phyloP scores from a whole-genome alignment of 1,140 invertebrate genomes.

The Drosophila setifemur region DNA sequence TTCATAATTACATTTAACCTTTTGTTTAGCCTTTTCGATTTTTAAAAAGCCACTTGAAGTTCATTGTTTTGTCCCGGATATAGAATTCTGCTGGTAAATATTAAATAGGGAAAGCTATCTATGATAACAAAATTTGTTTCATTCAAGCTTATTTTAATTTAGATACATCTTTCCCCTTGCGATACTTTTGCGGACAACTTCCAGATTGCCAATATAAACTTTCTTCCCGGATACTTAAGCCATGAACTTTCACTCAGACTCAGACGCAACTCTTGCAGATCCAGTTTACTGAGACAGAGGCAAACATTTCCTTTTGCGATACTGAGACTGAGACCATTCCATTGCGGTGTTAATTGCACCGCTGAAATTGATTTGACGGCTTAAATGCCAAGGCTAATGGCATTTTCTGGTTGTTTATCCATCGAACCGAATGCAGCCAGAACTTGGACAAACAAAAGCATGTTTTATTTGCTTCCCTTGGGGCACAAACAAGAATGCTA shows the following conservation, averaged over 20 bases:
- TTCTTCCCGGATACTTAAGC: conserved; percentile 31
- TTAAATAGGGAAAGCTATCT: too few species aligned
- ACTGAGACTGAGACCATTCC: conserved; percentile 2
- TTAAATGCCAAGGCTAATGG: conserved; percentile 37
- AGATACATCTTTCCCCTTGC: too few species aligned
- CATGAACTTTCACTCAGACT: conserved; percentile 38
- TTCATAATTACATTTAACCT: too few species aligned
- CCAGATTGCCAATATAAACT: neutral
- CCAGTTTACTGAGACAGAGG: conserved; percentile 20
- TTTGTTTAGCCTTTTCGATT: neutral
- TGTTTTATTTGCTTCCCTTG: conserved; percentile 36
- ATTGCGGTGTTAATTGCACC: conserved; percentile 8
- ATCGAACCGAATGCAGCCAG: conserved; percentile 34
- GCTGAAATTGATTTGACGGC: conserved; percentile 18
- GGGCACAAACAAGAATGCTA: conserved; percentile 15
- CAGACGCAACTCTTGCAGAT: conserved; percentile 6
- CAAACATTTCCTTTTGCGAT: conserved; percentile 22
- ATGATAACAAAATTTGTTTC: too few species aligned
- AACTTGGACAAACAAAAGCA: conserved; percentile 59
- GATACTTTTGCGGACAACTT: too few species aligned
- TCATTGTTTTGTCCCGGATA: too few species aligned
- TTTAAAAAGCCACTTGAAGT: too few species aligned
- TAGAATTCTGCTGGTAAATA: too few species aligned
- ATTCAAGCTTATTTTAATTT: too few species aligned
- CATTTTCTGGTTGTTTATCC: conserved; percentile 18